Conservation (phyloP, 2,888 invertebrate genomes). For the Drosophila recens region DNA sequence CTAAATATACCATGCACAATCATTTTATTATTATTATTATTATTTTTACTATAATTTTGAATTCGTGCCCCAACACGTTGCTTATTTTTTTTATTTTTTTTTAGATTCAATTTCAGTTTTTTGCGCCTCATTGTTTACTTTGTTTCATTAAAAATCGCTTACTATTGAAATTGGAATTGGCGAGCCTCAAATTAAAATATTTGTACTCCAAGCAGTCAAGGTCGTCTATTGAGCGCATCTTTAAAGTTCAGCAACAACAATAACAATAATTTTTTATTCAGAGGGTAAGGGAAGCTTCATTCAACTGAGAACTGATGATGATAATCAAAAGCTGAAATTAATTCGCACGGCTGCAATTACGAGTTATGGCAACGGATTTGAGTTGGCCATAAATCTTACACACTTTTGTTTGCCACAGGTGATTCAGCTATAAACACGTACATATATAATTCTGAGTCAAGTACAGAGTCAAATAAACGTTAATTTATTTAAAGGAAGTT, state of each 20-base stretch:
- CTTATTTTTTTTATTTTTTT: slow-evolving; percentile 18
- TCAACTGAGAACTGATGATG: slow-evolving; percentile 39
- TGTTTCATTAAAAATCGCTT: slow-evolving; percentile 73
- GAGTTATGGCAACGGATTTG: slow-evolving; percentile 13
- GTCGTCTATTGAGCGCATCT: slow-evolving; percentile 73
- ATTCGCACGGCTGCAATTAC: slow-evolving; percentile 49
- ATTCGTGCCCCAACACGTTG: slow-evolving; percentile 19
- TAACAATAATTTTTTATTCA: too few relatives aligned
- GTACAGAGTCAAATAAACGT: slow-evolving; percentile 1
- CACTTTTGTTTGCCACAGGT: slow-evolving; percentile 37
- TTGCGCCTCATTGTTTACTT: slow-evolving; percentile 69
- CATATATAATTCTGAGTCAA: slow-evolving; percentile 20
- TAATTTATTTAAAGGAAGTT: slow-evolving; percentile 52
- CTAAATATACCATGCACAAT: slow-evolving; percentile 32
- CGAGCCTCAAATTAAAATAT: slow-evolving; percentile 35
- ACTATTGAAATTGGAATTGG: slow-evolving; percentile 55
- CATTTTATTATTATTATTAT: slow-evolving; percentile 56
- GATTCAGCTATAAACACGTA: slow-evolving; percentile 55
- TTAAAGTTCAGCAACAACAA: slow-evolving; percentile 33
- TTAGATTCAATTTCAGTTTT: slow-evolving; percentile 24
- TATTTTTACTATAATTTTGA: slow-evolving; percentile 52
- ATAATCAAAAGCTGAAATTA: slow-evolving; percentile 48
- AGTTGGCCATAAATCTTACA: slow-evolving; percentile 46
- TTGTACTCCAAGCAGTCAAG: slow-evolving; percentile 59
- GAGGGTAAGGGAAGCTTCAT: slow-evolving; percentile 1